Evolutionary conservation across 2,113 vertebrate genomes (phyloP), one percentile per base, ranked within the genome.

Genomic region (Rattus rattus): DNA sequence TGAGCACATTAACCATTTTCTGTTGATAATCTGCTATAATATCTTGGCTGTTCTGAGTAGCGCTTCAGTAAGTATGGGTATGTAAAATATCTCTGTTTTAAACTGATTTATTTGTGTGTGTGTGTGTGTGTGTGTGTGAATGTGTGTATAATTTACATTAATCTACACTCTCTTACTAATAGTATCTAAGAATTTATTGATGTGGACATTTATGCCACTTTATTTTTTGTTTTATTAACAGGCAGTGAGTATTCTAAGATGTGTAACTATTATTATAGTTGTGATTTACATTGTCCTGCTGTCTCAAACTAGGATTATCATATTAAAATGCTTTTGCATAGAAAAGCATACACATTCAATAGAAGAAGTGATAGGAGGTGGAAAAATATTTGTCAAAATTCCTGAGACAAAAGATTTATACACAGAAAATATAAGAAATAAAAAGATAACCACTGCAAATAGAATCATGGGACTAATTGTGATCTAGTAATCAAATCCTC

Each of bases 1-100:
- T 67, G 11, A 63, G 52, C 10, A 39, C 7, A 5, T 54, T 54
- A 54, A 11, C 52, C 52, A 54, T 54, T 54, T 9, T 54, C 52
- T 54, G 52, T 54, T 54, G 52, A 54, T n/a, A 77, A 2, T 24
- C 20, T 43, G 26, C 67, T 75, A 84, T 14, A 11, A 24, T 39
- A 43, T 56, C 11, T 76, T 54, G 22, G 28, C 28, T 85, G 14
- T 28, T 76, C 8, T 69, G 8, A 85, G 39, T 22, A 90, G 26
- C 17, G 28, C 0, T 43, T 17, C 3, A 77, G 8, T 20, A 28
- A 65, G 16, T 20, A 30, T 59, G 16, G 1, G 0, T 12, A 76
- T 49, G 7, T 28, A 56, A 47, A 39, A 1, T 43, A 47, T 47
- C n/a, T 59, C 59, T 90, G 73, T 54, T 14, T 0, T 43, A 47